Evolutionary conservation across 2,113 vertebrate genomes (phyloP).

Genomic region (Embiotoca jacksoni): DNA sequence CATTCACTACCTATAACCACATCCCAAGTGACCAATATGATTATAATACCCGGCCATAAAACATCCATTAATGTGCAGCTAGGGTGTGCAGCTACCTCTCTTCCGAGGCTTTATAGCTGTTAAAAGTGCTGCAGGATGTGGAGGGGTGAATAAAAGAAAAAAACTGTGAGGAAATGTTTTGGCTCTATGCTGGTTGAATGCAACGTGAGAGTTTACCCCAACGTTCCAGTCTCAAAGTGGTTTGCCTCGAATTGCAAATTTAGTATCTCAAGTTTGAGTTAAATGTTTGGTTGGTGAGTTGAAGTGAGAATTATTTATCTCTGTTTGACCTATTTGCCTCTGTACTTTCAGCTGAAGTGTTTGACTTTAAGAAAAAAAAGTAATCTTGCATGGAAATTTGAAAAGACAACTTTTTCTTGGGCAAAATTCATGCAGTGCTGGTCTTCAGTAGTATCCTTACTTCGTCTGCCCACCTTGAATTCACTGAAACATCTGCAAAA

Average conservation of each 20-base stretch:
- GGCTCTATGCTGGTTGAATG: not conserved
- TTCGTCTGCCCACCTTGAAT: not conserved
- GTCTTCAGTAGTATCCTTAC: not conserved
- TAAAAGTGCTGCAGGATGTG: not conserved
- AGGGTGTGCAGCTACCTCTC: not conserved
- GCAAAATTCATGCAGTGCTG: not conserved
- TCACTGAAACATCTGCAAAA: not conserved
- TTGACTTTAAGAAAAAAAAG: not conserved
- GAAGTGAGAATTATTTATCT: constrained; percentile 6
- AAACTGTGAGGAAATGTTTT: not conserved
- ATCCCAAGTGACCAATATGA: constrained; percentile 20
- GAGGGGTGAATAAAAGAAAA: not conserved
- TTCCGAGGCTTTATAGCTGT: not conserved
- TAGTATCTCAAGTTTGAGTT: not conserved
- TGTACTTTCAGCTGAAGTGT: not conserved
- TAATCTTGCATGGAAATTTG: not conserved
- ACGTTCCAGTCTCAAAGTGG: not conserved
- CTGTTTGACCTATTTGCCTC: not conserved
- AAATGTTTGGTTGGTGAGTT: constrained; percentile 19
- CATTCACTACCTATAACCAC: constrained; percentile 6
- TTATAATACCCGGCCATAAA: constrained; percentile 10
- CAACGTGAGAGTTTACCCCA: not conserved
- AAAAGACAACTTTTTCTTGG: not conserved
- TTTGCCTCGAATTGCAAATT: constrained; percentile 15
- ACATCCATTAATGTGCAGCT: not conserved